Evolutionary conservation across 1,140 invertebrate species (phyloP).

Genomic region (Hermetia illucens): DNA sequence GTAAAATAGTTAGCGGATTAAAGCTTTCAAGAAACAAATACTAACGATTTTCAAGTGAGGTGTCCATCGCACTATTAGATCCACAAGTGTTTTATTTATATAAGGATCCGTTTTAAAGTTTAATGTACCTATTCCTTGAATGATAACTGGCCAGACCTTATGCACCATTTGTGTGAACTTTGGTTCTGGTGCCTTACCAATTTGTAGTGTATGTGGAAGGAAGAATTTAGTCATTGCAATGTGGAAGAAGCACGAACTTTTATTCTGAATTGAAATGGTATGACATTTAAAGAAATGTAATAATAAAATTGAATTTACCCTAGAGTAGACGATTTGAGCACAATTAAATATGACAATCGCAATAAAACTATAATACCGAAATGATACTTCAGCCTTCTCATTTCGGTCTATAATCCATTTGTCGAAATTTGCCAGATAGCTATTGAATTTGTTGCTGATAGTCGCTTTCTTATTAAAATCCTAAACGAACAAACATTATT

Average conservation of each 20-base stretch:
- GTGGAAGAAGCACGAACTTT: constrained; percentile 26
- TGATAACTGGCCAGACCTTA: constrained; percentile 25
- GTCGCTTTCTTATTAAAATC: constrained; percentile 13
- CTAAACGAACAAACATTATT: neutral
- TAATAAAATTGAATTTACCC: neutral
- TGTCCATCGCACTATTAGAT: constrained; percentile 24
- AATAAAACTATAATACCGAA: constrained; percentile 25
- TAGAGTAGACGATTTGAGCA: constrained; percentile 17
- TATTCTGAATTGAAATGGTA: constrained; percentile 11
- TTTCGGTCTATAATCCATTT: constrained; percentile 15
- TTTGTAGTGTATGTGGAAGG: constrained; percentile 19
- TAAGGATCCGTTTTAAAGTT: constrained; percentile 23
- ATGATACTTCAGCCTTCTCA: constrained; percentile 13
- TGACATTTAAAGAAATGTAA: neutral
- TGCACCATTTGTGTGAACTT: constrained; percentile 19
- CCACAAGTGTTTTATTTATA: constrained; percentile 17
- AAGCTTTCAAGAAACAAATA: neutral
- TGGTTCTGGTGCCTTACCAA: constrained; percentile 15
- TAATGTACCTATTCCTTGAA: constrained; percentile 22
- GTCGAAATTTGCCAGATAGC: constrained; percentile 22
- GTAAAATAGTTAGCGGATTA: too few species aligned
- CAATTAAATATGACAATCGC: constrained; percentile 29
- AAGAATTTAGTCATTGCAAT: constrained; percentile 22
- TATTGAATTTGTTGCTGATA: constrained; percentile 19
- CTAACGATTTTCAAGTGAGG: constrained; percentile 19